These are phyloP conservation scores for Trachelus iudaicus DNA, from an alignment of 2,888 invertebrate genomes.

Conservation along the genomic window DNA sequence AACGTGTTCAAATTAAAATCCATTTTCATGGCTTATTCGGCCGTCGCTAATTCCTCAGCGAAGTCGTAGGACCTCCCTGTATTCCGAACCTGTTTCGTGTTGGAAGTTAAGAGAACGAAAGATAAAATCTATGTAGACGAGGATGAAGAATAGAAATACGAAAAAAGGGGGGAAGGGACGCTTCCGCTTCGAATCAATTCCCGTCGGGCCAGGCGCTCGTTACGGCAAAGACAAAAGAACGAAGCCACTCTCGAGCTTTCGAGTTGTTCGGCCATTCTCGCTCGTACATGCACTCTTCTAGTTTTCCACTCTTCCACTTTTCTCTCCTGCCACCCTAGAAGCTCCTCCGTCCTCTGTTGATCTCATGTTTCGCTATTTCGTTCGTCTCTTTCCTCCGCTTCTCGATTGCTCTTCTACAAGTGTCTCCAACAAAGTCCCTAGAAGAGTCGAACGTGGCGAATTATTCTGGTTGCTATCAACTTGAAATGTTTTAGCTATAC, in stretches of 20 bases:
- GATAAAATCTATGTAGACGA: neutral
- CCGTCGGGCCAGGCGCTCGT: slow-evolving; percentile 25
- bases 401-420: neutral
- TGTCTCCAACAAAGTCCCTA: neutral
- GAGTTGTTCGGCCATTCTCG: slow-evolving; percentile 3
- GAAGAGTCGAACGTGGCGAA: neutral
- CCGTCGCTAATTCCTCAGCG: neutral
- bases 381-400: neutral
- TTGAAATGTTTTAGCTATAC: neutral
- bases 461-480: neutral
- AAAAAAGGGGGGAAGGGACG: neutral
- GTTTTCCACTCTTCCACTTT: neutral
- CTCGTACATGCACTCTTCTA: neutral
- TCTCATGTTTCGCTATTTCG: neutral
- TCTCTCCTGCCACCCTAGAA: neutral
- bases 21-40: neutral
- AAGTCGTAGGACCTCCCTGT: neutral
- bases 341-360: neutral
- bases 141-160: neutral
- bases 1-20: neutral
- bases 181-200: slow-evolving; percentile 23
- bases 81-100: neutral
- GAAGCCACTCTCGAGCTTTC: neutral
- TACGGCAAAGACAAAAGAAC: slow-evolving; percentile 15
- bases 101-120: neutral